Evolutionary conservation across 92 coral and sea anemone genomes (phyloP), one percentile per base, ranked within the genome.

Genomic region (Paramuricea clavata): DNA sequence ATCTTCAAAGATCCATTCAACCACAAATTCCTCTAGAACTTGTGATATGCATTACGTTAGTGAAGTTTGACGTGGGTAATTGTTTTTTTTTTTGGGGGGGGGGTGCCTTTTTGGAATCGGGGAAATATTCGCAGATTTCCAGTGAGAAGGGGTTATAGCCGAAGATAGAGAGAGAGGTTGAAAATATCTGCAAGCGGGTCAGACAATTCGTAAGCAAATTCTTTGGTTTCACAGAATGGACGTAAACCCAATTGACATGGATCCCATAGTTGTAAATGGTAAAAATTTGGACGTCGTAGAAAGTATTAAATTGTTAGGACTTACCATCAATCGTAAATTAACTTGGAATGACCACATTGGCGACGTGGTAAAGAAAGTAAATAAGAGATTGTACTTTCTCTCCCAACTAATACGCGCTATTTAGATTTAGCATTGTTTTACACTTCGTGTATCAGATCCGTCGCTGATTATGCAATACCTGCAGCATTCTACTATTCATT

Each of bases 401-500:
- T 34, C 21, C 31, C 85, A 81, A 42, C 21, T 62, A 21, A 81
- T 60, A 81, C 75, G 85, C 44, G 49, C 85, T 25, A 59, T 15
- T 21, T 30, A 33, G 85, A 81, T 50, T 67, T 79, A 57, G 73
- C 52, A 27, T 17, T 52, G 9, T 79, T 79, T 61, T 52, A 79
- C 33, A 54, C 44, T 54, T 65, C 84, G 36, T 79, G 84, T 56
- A 31, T 79, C 44, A 27, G 84, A 69, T 57, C 84, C 12, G 34
- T 33, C 11, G 49, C 8, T 15, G 89, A 86, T 57, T 77, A 86
- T 43, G 84, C 76, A 23, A 39, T 86, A 5, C 89, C 68, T n/a
- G n/a, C n/a, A 23, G 89, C 39, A 30, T 77, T 56, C 47, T 86
- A 86, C 30, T 12, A 86, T 31, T 56, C 89, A 44, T 49, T 77